A percentile compares a stretch with the other conserved stretches of the same genome.
phyloP scores from a whole-genome alignment of 2,797 vertebrate species.

The Malacoctenus gilli region DNA sequence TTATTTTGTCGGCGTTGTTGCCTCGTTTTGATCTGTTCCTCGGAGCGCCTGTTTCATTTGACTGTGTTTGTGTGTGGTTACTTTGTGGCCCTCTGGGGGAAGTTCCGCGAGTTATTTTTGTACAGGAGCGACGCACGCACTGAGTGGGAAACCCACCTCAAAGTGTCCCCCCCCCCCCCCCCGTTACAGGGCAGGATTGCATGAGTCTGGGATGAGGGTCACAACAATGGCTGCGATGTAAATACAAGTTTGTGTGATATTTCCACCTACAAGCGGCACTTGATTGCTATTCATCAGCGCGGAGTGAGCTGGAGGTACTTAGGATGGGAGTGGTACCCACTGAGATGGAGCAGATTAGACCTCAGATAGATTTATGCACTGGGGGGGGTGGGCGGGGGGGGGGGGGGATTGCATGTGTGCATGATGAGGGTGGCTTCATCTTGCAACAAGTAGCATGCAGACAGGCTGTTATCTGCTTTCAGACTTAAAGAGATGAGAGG shows the following conservation, averaged over 20 bases:
- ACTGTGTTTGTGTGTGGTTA: no score
- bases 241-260: slow-evolving; percentile 64
- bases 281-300: slow-evolving; percentile 74
- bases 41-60: no score
- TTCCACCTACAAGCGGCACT: slow-evolving; percentile 67
- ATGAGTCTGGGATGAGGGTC: slow-evolving; percentile 70
- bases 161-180: slow-evolving; percentile 2
- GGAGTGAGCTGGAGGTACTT: slow-evolving; percentile 63
- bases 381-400: no score
- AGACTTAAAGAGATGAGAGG: slow-evolving; percentile 47
- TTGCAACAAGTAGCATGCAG: slow-evolving; percentile 81
- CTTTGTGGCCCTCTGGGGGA: no score
- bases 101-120: no score
- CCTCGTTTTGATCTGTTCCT: no score
- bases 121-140: no score
- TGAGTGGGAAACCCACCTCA: slow-evolving; percentile 14
- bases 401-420: slow-evolving; percentile 73
- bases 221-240: slow-evolving; percentile 62
- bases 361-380: slow-evolving; percentile 59
- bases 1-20: no score
- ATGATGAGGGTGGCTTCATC: slow-evolving; percentile 79
- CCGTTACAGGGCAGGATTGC: slow-evolving; percentile 44
- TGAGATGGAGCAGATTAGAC: slow-evolving; percentile 53
- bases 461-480: slow-evolving; percentile 70
- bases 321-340: slow-evolving; percentile 49